Evolutionary conservation across 2,797 vertebrate genomes (phyloP).

Genomic region (Cercopithecus petaurista): DNA sequence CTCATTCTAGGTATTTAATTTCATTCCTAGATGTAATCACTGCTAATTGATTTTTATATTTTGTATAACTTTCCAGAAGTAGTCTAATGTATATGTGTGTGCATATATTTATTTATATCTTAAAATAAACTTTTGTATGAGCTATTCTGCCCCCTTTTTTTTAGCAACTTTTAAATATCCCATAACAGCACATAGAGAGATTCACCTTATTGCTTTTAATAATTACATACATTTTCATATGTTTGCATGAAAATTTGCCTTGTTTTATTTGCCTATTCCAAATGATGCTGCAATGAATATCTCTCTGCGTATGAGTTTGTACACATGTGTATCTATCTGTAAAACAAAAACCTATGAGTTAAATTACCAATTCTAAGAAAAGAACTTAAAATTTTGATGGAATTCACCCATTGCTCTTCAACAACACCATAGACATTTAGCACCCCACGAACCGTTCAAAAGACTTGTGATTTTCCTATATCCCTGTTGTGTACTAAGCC

Average conservation of each 20-base stretch:
- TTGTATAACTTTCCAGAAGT: background rate
- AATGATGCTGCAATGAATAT: background rate
- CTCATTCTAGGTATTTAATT: background rate
- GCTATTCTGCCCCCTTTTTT: background rate
- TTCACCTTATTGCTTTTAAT: background rate
- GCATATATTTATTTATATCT: background rate
- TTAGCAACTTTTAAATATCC: background rate
- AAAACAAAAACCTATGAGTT: background rate
- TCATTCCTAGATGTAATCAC: background rate
- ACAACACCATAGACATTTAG: background rate
- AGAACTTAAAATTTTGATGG: background rate
- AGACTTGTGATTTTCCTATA: background rate
- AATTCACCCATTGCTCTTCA: background rate
- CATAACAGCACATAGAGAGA: background rate
- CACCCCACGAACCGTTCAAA: background rate
- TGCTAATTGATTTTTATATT: background rate
- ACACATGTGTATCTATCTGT: background rate
- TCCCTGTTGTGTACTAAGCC: background rate
- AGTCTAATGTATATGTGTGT: background rate
- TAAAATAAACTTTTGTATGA: background rate
- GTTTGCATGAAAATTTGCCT: background rate
- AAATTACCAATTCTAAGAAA: background rate
- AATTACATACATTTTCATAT: background rate
- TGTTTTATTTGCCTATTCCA: background rate
- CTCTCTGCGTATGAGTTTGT: background rate